These are phyloP conservation scores for Tragelaphus imberbis DNA, from an alignment of 2,113 vertebrate genomes.

Conservation along the genomic window DNA sequence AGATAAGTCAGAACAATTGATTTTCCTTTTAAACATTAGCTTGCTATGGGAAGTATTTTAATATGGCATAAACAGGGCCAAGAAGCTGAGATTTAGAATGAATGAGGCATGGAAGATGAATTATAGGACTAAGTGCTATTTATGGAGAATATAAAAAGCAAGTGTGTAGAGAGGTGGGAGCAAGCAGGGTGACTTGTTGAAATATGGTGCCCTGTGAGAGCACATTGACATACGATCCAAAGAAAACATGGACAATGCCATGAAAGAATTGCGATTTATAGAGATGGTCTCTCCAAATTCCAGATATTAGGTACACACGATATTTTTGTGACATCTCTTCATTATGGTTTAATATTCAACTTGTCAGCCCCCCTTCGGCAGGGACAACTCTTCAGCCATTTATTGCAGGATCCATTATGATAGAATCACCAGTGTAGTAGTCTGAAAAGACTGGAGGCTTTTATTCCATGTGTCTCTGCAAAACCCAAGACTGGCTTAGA, in stretches of 20 bases:
- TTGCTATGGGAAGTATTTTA: constrained; percentile 43
- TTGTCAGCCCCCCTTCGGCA: not conserved
- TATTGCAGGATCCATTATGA: not conserved
- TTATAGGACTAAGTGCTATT: constrained; percentile 44
- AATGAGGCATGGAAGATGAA: constrained; percentile 52
- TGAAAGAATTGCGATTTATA: not conserved
- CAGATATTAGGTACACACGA: constrained; percentile 4
- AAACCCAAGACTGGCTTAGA: not conserved
- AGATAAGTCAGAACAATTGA: constrained; percentile 50
- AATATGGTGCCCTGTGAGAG: not conserved
- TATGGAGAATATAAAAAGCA: constrained; percentile 49
- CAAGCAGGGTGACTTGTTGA: constrained; percentile 10
- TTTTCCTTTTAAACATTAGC: constrained; percentile 48
- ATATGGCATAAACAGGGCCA: constrained; percentile 38
- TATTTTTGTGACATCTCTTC: constrained; percentile 41
- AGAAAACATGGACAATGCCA: not conserved
- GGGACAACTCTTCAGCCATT: not conserved
- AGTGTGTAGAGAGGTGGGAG: constrained; percentile 3
- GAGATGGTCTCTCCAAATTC: constrained; percentile 13
- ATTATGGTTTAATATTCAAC: constrained; percentile 22
- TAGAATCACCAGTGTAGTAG: not conserved
- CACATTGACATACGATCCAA: not conserved
- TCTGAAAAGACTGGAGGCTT: not conserved
- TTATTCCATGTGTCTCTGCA: not conserved
- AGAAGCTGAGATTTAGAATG: constrained; percentile 52